Conservation (phyloP, 2,797 vertebrate genomes). For the Falco cherrug region DNA sequence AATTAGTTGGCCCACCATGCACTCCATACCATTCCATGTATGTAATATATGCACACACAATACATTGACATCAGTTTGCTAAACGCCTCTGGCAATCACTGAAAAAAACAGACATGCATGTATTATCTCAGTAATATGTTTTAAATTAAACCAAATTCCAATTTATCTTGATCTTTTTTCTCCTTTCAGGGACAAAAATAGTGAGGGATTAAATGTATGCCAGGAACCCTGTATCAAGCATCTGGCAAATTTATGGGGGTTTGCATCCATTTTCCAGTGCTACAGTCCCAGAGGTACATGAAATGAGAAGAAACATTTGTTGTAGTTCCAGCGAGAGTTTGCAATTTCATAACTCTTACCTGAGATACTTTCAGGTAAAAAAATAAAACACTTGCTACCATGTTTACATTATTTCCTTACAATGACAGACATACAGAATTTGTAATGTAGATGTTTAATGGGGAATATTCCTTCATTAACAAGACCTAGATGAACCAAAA, state of each 20-base stretch:
- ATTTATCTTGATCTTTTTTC: neutral
- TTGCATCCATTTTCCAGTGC: slow-evolving; percentile 27
- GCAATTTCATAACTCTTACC: slow-evolving; percentile 28
- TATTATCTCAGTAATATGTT: neutral
- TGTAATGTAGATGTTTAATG: neutral
- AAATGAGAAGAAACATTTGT: slow-evolving; percentile 43
- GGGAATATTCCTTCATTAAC: neutral
- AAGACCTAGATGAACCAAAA: neutral
- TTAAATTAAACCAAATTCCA: slow-evolving; percentile 1
- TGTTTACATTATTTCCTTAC: neutral
- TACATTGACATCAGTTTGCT: neutral
- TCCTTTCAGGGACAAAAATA: neutral
- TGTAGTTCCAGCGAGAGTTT: slow-evolving; percentile 13
- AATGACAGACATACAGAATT: neutral
- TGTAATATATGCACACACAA: neutral
- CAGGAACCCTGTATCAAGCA: neutral
- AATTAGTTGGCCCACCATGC: neutral
- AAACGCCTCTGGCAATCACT: neutral
- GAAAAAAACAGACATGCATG: neutral
- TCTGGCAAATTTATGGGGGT: slow-evolving; percentile 16
- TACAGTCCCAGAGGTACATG: slow-evolving; percentile 7
- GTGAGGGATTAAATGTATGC: neutral
- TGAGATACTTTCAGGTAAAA: neutral
- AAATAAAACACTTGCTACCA: neutral
- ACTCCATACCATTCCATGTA: neutral